Conservation (phyloP, 2,888 invertebrate species). For the Cheilosia soror region DNA sequence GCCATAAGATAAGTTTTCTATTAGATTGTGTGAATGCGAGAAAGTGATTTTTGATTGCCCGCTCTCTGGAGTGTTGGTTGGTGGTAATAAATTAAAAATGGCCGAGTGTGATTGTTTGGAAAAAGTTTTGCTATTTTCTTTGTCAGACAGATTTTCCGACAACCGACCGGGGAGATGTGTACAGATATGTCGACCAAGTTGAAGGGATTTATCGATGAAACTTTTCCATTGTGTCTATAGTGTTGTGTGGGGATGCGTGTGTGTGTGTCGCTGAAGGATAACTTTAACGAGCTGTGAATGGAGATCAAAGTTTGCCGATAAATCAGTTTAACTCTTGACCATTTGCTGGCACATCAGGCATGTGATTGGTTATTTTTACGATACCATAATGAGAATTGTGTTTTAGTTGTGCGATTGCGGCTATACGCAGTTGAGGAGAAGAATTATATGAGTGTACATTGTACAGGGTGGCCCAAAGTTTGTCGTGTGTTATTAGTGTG, state of each 20-base stretch:
- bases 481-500: not conserved
- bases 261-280: not conserved
- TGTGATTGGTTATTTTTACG: constrained; percentile 35
- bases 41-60: constrained; percentile 67
- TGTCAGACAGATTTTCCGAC: constrained; percentile 57
- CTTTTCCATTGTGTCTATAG: constrained; percentile 39
- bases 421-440: too few relatives aligned
- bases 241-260: not conserved
- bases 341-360: constrained; percentile 34
- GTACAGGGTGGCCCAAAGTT: not conserved
- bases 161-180: not conserved
- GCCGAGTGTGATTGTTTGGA: constrained; percentile 68
- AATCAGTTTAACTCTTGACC: constrained; percentile 61
- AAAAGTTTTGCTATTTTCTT: constrained; percentile 61
- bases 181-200: not conserved
- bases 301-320: constrained; percentile 55
- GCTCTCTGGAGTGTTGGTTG: constrained; percentile 5
- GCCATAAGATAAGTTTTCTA: constrained; percentile 71
- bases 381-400: not conserved
- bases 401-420: not conserved
- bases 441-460: too few relatives aligned
- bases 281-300: constrained; percentile 56
- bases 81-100: constrained; percentile 70
- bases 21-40: constrained; percentile 59
- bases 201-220: constrained; percentile 56